Evolutionary conservation across 2,888 invertebrate species (phyloP).

Genomic region (Helleia helle): DNA sequence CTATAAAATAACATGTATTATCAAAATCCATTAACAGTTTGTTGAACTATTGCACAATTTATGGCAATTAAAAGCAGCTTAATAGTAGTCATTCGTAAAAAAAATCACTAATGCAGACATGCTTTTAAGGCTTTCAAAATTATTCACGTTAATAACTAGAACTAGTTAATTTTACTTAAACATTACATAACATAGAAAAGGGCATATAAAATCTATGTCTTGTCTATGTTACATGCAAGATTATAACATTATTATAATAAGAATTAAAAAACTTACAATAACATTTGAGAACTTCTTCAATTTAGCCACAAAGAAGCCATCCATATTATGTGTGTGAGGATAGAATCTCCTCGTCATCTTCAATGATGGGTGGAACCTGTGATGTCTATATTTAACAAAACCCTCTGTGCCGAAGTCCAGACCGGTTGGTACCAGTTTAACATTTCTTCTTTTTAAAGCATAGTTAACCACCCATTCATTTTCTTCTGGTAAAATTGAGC

Average conservation of each 20-base stretch:
- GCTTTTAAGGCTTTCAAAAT: too few relatives aligned
- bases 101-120: too few relatives aligned
- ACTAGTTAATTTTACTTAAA: too few relatives aligned
- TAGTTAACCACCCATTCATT: slow-evolving; percentile 98
- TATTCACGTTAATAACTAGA: too few relatives aligned
- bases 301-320: slow-evolving; percentile 99
- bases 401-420: slow-evolving; percentile 97
- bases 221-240: background rate
- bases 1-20: slow-evolving; percentile 29
- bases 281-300: slow-evolving; percentile 95
- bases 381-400: slow-evolving; percentile 89
- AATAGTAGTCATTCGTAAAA: too few relatives aligned
- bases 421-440: slow-evolving; percentile 94
- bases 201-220: too few relatives aligned
- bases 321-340: slow-evolving; percentile 99
- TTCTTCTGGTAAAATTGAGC: slow-evolving; percentile 97
- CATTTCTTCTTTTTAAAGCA: slow-evolving; percentile 92
- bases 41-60: too few relatives aligned
- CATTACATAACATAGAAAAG: too few relatives aligned
- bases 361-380: slow-evolving; percentile 92
- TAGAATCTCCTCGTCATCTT: slow-evolving; percentile 93
- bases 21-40: too few relatives aligned
- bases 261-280: slow-evolving; percentile 48
- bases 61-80: too few relatives aligned
- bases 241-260: background rate